These are phyloP conservation scores for Mellivora capensis DNA, from an alignment of 2,113 vertebrate genomes.

Conservation along the genomic window DNA sequence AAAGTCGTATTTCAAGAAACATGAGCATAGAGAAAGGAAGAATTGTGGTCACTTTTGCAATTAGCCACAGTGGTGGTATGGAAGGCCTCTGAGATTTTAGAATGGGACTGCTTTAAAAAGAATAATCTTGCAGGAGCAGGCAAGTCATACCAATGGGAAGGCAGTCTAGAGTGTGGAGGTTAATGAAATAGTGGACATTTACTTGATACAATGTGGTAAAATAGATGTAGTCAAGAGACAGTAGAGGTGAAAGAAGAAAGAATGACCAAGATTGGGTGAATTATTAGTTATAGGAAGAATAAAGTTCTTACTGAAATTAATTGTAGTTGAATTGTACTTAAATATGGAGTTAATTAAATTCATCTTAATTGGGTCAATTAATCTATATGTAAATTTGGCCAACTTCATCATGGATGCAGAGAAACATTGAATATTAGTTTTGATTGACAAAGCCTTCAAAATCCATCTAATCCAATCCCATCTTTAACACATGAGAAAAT, in stretches of 20 bases:
- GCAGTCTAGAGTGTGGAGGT: background rate
- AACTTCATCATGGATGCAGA: background rate
- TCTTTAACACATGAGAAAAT: background rate
- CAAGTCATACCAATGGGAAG: background rate
- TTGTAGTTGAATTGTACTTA: background rate
- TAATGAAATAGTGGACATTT: background rate
- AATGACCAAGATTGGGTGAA: background rate
- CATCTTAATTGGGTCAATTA: background rate
- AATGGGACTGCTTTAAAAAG: background rate
- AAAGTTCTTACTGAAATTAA: background rate
- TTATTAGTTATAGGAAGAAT: background rate
- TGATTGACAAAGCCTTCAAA: background rate
- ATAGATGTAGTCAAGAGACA: background rate
- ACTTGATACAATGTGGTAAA: background rate
- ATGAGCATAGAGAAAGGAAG: background rate
- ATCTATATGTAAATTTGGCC: background rate
- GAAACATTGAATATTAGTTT: background rate
- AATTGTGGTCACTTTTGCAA: background rate
- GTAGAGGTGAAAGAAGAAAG: background rate
- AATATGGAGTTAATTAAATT: conserved; percentile 8
- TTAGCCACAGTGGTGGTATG: background rate
- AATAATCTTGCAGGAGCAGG: background rate
- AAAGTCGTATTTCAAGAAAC: background rate
- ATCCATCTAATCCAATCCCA: background rate
- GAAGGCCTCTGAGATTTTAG: background rate